Conservation (phyloP, 2,797 vertebrate genomes). For the Gila robusta region DNA sequence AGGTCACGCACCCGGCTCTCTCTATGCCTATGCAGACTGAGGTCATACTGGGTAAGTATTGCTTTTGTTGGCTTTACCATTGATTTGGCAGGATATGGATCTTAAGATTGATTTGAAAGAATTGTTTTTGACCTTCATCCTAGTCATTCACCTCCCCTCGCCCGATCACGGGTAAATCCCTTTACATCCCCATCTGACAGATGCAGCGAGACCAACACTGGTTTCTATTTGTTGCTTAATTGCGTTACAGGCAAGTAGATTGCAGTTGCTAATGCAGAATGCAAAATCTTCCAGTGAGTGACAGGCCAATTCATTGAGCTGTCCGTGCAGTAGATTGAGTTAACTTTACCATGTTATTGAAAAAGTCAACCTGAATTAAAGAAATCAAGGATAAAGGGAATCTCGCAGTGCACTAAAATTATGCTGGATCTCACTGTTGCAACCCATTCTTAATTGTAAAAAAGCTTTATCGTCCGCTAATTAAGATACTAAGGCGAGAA, state of each 20-base stretch:
- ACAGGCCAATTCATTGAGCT: conserved; percentile 81
- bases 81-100: background rate
- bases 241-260: conserved; percentile 78
- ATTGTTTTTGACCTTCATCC: conserved; percentile 30
- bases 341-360: conserved; percentile 78
- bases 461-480: conserved; percentile 1
- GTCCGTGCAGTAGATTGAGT: conserved; percentile 79
- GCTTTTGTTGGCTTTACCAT: background rate
- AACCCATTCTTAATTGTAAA: conserved; percentile 37
- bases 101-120: background rate
- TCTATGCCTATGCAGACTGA: conserved; percentile 99
- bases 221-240: conserved; percentile 81
- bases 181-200: conserved; percentile 70
- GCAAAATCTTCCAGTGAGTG: conserved; percentile 75
- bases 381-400: conserved; percentile 74
- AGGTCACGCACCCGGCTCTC: conserved; percentile 95
- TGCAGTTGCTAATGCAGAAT: conserved; percentile 72
- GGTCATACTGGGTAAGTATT: conserved; percentile 89
- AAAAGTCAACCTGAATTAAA: conserved; percentile 81
- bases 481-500: conserved; percentile 18
- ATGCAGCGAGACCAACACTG: conserved; percentile 75
- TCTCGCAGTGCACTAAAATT: conserved; percentile 64
- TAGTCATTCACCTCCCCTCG: conserved; percentile 41
- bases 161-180: conserved; percentile 40
- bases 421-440: conserved; percentile 49